Conservation (phyloP, 2,113 vertebrate genomes). For the Isichthys henryi region DNA sequence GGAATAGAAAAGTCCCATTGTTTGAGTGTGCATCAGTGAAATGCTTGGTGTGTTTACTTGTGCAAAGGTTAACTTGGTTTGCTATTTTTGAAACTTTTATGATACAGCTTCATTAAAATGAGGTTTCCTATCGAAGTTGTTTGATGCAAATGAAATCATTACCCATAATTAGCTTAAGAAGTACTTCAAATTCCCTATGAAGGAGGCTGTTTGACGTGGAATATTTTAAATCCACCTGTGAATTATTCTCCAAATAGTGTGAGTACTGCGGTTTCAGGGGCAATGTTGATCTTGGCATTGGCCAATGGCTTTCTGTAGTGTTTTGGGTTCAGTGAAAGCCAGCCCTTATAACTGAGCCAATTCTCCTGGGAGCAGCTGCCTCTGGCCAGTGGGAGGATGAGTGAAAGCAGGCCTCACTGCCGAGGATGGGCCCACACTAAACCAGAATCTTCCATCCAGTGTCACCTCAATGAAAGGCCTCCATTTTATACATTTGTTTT, state of each 20-base stretch:
- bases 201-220: background rate
- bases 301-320: background rate
- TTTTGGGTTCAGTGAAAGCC: slow-evolving; percentile 8
- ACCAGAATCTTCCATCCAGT: background rate
- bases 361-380: background rate
- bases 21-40: background rate
- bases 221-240: background rate
- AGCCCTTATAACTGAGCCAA: background rate
- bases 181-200: background rate
- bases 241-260: background rate
- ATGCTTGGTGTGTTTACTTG: background rate
- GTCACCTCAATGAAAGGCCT: background rate
- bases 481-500: background rate
- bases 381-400: background rate
- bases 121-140: background rate
- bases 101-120: background rate
- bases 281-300: background rate
- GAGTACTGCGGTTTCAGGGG: background rate
- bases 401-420: background rate
- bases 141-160: background rate
- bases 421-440: background rate
- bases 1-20: background rate
- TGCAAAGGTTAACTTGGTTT: background rate
- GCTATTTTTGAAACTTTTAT: background rate
- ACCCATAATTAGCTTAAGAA: background rate